Conservation (phyloP, 2,113 vertebrate species). For the Pica pica region DNA sequence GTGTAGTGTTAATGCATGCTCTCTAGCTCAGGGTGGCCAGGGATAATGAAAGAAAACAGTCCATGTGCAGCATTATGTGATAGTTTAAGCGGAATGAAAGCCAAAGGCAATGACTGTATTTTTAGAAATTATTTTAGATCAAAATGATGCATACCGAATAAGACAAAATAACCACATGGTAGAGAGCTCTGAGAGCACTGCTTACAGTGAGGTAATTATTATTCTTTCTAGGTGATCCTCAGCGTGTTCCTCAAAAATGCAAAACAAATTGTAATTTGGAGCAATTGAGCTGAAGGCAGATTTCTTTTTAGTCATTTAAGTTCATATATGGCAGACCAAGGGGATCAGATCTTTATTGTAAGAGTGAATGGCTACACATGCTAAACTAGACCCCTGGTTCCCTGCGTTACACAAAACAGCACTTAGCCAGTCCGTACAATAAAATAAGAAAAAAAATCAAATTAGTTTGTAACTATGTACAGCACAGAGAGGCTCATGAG, state of each 20-base stretch:
- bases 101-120: conserved; percentile 4
- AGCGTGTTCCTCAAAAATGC: background rate
- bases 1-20: background rate
- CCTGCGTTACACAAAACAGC: background rate
- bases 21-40: background rate
- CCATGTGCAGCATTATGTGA: background rate
- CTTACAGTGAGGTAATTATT: background rate
- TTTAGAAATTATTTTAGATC: conserved; percentile 41
- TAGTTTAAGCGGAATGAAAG: conserved; percentile 26
- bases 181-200: background rate
- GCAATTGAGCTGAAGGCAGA: background rate
- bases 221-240: background rate
- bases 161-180: background rate
- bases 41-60: conserved; percentile 10
- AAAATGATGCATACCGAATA: background rate
- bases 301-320: background rate
- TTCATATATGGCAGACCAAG: background rate
- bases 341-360: background rate
- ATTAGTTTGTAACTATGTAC: background rate
- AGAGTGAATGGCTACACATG: background rate
- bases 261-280: conserved; percentile 2
- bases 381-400: background rate
- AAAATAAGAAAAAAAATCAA: background rate
- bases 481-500: background rate
- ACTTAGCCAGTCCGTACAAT: background rate